Evolutionary conservation across 2,888 invertebrate genomes (phyloP), one percentile per base, ranked within the genome.

Genomic region (Trichogramma evanescens): DNA sequence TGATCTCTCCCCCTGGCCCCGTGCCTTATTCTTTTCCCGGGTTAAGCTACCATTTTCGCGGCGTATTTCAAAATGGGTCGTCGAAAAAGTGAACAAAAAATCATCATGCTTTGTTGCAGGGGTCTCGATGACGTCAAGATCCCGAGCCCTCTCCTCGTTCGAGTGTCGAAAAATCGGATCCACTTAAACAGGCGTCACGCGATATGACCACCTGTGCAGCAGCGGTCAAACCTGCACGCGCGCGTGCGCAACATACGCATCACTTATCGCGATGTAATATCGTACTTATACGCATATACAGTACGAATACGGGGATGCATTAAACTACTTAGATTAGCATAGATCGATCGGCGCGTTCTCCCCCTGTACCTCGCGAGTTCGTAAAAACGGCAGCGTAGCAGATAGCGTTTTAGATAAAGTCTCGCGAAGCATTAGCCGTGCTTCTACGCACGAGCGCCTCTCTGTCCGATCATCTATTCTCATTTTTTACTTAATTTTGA

Each of bases 281-380:
- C 26, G 3, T 26, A 26, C 39, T 8, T 10, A 39, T 60, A 58
- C 54, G 64, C 62, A 59, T 56, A 65, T 69, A 69, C 71, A 39
- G 43, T 53, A 1, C 66, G 61, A 52, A 54, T 39, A 62, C 53
- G 58, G 65, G 67, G 71, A 70, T 71, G 72, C 71, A 73, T 74
- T 72, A 71, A 26, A 73, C 66, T 73, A 74, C 69, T 69, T 66
- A 65, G 68, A 75, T 75, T 76, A 74, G 71, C 77, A 77, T 77
- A 77, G 76, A 75, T 76, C 65, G 65, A 74, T 74, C 76, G 69
- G 63, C 5, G 3, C 61, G 71, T 70, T 70, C 63, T 67, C 58
- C 63, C 63, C 63, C 66, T 58, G 59, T 54, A 56, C 26, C 26
- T 26, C 2, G 26, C 26, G 26, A 26, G 26, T 26, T 26, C 26